phyloP scores from a whole-genome alignment of 92 coral and sea anemone genomes.

The Chrysogorgia sp. region DNA sequence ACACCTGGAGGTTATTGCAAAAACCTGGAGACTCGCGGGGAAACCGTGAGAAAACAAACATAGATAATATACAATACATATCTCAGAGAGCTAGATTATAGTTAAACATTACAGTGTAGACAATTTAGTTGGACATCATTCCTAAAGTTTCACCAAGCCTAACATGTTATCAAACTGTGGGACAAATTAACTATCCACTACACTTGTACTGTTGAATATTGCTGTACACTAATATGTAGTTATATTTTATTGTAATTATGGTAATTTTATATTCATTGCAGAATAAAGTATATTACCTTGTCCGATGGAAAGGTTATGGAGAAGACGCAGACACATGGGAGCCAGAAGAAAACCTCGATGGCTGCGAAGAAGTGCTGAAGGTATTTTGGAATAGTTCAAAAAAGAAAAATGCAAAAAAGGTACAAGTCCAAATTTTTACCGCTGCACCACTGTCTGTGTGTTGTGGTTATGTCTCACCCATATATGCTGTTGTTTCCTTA shows the following conservation, averaged over 20 bases:
- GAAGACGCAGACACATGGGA: conserved; percentile 71
- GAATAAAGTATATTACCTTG: conserved; percentile 53
- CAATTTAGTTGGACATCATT: no score
- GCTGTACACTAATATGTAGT: neutral
- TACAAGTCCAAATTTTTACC: neutral
- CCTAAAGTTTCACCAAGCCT: neutral
- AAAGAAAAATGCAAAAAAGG: conserved; percentile 24
- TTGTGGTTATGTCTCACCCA: no score
- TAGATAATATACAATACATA: no score
- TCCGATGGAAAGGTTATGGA: conserved; percentile 68
- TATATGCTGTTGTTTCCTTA: no score
- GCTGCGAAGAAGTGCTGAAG: conserved; percentile 57
- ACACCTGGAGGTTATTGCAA: no score
- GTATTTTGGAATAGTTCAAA: conserved; percentile 42
- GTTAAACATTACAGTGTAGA: no score
- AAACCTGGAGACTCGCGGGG: no score
- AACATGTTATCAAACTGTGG: neutral
- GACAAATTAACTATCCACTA: neutral
- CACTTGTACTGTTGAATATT: no score
- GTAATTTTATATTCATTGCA: conserved; percentile 12
- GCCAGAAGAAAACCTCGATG: conserved; percentile 64
- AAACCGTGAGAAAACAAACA: no score
- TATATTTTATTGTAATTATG: neutral
- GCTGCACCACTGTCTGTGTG: no score
- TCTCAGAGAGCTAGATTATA: no score